phyloP scores from a whole-genome alignment of 1,140 invertebrate species.

The Euura lappo region DNA sequence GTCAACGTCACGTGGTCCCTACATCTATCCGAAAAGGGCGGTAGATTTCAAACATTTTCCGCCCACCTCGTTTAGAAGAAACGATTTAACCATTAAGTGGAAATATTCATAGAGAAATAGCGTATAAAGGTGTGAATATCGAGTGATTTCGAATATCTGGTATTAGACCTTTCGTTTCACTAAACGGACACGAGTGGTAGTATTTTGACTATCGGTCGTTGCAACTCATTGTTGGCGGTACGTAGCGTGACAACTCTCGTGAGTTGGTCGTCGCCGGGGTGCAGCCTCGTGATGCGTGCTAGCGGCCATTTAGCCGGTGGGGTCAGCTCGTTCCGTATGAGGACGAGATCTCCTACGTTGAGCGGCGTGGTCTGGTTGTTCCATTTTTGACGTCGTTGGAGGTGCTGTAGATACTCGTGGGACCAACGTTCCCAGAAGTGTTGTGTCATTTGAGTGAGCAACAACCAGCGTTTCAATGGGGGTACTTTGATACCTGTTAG shows the following conservation, averaged over 20 bases:
- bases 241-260: conserved; percentile 10
- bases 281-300: conserved; percentile 17
- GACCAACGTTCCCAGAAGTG: conserved; percentile 37
- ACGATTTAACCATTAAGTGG: too few relatives aligned
- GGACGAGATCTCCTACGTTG: conserved; percentile 13
- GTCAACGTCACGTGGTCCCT: too few relatives aligned
- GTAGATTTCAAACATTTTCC: too few relatives aligned
- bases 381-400: conserved; percentile 21
- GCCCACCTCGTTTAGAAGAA: too few relatives aligned
- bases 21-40: too few relatives aligned
- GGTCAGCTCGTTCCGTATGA: conserved; percentile 12
- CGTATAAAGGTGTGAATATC: too few relatives aligned
- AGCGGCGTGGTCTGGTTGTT: conserved; percentile 7
- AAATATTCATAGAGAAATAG: too few relatives aligned
- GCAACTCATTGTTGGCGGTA: neutral
- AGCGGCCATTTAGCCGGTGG: conserved; percentile 19
- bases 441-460: conserved; percentile 25
- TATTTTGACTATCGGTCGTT: too few relatives aligned
- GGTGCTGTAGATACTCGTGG: conserved; percentile 30
- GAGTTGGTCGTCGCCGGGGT: conserved; percentile 16
- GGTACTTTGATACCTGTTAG: conserved; percentile 14
- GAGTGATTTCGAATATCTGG: too few relatives aligned
- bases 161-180: too few relatives aligned
- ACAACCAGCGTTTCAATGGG: conserved; percentile 29
- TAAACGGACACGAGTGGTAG: too few relatives aligned